A percentile compares a stretch with the other conserved stretches of the same genome.
phyloP scores from a whole-genome alignment of 2,113 vertebrate genomes.

The Phaethon lepturus region DNA sequence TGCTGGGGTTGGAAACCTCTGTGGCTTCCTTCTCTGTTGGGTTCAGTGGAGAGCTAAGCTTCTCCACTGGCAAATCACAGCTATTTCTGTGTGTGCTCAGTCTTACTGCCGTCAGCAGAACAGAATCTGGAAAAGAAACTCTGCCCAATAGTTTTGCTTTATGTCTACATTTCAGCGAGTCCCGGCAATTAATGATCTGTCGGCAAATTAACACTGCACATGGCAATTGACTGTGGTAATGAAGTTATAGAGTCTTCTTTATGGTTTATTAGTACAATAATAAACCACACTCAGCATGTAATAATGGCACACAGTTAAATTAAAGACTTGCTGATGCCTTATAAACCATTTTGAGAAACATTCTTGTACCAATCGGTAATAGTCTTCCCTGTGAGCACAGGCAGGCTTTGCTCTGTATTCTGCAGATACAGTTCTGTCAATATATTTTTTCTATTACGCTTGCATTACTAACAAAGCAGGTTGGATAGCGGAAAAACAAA shows the following conservation, averaged over 20 bases:
- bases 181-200: constrained; percentile 50
- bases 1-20: neutral
- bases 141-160: constrained; percentile 43
- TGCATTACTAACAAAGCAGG: constrained; percentile 39
- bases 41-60: neutral
- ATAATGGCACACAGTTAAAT: constrained; percentile 71
- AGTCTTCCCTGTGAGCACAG: neutral
- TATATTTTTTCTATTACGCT: constrained; percentile 35
- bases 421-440: constrained; percentile 2
- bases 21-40: neutral
- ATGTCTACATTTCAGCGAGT: constrained; percentile 13
- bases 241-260: constrained; percentile 70
- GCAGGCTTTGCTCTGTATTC: constrained; percentile 18
- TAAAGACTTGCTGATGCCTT: constrained; percentile 69
- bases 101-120: neutral
- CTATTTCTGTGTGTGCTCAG: neutral
- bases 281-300: constrained; percentile 62
- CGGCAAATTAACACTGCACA: constrained; percentile 64
- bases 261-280: constrained; percentile 75
- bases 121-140: neutral
- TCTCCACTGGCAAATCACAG: neutral
- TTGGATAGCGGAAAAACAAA: neutral
- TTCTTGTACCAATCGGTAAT: constrained; percentile 2
- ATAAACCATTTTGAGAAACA: constrained; percentile 56
- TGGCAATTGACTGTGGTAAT: constrained; percentile 71